Conservation (phyloP, 53 echinoderm and acorn worm genomes). For the Astropecten irregularis region DNA sequence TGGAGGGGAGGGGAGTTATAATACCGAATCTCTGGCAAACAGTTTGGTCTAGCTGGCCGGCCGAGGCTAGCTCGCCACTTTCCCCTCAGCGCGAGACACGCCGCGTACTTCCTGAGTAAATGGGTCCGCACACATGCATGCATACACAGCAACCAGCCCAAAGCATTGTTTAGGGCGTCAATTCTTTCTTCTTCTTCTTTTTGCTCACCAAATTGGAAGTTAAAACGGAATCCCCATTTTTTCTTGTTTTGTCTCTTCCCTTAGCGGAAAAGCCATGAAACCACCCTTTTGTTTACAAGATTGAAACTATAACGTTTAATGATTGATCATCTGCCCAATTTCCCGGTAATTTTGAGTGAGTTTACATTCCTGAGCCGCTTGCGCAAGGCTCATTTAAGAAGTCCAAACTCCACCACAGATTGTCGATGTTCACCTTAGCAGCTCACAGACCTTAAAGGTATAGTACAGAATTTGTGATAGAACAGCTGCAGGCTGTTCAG, state of each 20-base stretch:
- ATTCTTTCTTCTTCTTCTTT: too few species aligned
- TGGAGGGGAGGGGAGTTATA: too few species aligned
- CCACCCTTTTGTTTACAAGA: conserved; percentile 15
- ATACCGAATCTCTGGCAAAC: conserved; percentile 42
- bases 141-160: conserved; percentile 35
- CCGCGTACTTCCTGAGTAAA: conserved; percentile 34
- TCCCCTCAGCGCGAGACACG: conserved; percentile 51
- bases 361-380: neutral
- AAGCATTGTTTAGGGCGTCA: conserved; percentile 38
- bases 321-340: conserved; percentile 49
- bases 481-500: too few species aligned
- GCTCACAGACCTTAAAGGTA: too few species aligned
- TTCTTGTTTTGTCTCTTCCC: too few species aligned
- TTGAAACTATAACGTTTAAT: conserved; percentile 36
- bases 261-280: neutral
- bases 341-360: conserved; percentile 13
- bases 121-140: conserved; percentile 35
- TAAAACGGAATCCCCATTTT: too few species aligned
- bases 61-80: too few species aligned
- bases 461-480: too few species aligned
- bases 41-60: conserved; percentile 3
- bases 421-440: too few species aligned
- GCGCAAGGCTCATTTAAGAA: conserved; percentile 1
- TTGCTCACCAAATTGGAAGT: too few species aligned
- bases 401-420: conserved; percentile 18